phyloP scores from a whole-genome alignment of 2,797 vertebrate species.

The Gymnothorax javanicus region DNA sequence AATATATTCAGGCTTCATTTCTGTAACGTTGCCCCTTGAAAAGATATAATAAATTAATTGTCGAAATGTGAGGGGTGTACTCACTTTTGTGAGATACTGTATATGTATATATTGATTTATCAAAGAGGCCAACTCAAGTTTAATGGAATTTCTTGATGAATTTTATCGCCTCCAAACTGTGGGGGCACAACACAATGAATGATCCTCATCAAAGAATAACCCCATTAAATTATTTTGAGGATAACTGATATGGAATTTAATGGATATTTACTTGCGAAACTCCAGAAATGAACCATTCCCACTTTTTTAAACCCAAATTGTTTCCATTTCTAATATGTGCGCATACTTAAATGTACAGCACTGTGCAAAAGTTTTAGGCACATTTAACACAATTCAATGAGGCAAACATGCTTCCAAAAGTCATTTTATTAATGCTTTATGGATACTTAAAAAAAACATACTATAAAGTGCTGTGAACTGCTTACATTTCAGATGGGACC shows the following conservation, averaged over 20 bases:
- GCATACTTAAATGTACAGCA: no score
- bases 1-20: no score
- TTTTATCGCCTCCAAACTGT: neutral
- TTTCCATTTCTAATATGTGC: neutral
- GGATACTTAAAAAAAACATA: no score
- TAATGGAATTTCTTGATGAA: neutral
- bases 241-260: neutral
- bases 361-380: no score
- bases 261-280: neutral
- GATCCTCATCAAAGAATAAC: neutral
- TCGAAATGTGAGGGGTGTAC: no score
- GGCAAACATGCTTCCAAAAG: neutral
- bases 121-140: neutral
- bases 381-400: no score
- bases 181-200: neutral
- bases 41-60: no score
- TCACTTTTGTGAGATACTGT: no score
- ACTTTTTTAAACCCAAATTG: neutral
- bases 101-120: neutral
- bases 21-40: no score
- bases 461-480: no score
- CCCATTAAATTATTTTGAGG: neutral
- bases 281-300: neutral
- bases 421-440: neutral
- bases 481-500: no score